phyloP scores from a whole-genome alignment of 1,140 invertebrate species.

The Holotrichia oblita region DNA sequence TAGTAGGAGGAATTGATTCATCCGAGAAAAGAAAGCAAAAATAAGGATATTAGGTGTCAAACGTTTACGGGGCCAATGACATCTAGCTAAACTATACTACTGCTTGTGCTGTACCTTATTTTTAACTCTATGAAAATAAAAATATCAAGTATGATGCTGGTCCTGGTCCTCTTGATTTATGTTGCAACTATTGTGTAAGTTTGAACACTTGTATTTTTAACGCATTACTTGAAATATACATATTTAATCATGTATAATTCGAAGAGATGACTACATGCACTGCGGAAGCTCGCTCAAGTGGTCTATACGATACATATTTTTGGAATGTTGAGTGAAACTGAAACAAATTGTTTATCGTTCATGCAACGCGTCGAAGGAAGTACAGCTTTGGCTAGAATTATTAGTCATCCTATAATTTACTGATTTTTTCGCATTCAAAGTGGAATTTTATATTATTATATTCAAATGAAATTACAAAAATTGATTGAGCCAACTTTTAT shows the following conservation, averaged over 20 bases:
- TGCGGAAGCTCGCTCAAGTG: neutral
- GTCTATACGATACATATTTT: neutral
- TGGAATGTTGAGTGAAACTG: neutral
- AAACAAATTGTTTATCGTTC: too few relatives aligned
- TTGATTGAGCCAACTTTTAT: too few relatives aligned
- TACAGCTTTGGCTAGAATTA: too few relatives aligned
- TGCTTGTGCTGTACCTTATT: neutral
- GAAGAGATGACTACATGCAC: too few relatives aligned
- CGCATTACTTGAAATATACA: neutral
- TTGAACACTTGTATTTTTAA: neutral
- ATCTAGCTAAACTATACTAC: neutral
- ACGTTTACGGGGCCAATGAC: constrained; percentile 3
- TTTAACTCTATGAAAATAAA: constrained; percentile 7
- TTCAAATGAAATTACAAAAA: too few relatives aligned
- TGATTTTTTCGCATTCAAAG: too few relatives aligned
- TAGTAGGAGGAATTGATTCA: neutral
- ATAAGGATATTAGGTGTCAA: neutral
- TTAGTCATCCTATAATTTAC: too few relatives aligned
- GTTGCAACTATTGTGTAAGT: neutral
- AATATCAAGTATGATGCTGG: neutral
- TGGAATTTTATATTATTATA: too few relatives aligned
- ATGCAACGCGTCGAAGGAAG: too few relatives aligned
- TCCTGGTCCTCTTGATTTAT: neutral
- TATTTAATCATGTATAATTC: neutral
- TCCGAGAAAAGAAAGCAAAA: neutral